Conservation (phyloP, 2,113 vertebrate genomes). For the Melozone crissalis region DNA sequence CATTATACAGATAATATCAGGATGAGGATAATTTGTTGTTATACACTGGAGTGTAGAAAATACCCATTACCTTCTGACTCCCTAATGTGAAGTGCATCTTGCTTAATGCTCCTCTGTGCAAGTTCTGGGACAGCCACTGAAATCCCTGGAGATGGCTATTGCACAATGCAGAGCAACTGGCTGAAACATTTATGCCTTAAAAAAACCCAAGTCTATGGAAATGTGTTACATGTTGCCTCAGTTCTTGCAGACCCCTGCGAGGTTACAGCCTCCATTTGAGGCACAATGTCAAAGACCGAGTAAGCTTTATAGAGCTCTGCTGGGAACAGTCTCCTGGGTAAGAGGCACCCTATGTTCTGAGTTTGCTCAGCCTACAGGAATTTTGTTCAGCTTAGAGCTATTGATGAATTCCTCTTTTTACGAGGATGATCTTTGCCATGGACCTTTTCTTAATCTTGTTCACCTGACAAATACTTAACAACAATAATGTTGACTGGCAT, state of each 20-base stretch:
- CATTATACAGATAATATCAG: neutral
- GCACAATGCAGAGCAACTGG: neutral
- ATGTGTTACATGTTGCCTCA: neutral
- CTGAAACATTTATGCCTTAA: neutral
- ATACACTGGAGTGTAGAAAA: neutral
- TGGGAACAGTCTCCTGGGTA: neutral
- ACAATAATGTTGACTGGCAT: neutral
- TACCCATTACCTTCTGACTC: neutral
- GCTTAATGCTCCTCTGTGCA: neutral
- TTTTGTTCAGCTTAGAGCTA: neutral
- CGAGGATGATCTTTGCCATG: neutral
- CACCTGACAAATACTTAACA: neutral
- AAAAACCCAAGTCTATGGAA: fast-evolving
- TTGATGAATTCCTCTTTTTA: neutral
- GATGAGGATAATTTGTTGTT: neutral
- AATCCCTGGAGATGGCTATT: fast-evolving
- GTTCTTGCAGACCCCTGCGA: neutral
- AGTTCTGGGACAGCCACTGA: neutral
- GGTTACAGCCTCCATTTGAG: neutral
- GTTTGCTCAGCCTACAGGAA: neutral
- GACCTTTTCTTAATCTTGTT: neutral
- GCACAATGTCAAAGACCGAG: neutral
- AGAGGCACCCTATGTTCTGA: neutral
- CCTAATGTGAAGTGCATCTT: neutral
- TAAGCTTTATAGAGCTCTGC: neutral